Evolutionary conservation across 2,888 invertebrate genomes (phyloP), one percentile per base, ranked within the genome.

Genomic region (Meliscaeva auricollis): DNA sequence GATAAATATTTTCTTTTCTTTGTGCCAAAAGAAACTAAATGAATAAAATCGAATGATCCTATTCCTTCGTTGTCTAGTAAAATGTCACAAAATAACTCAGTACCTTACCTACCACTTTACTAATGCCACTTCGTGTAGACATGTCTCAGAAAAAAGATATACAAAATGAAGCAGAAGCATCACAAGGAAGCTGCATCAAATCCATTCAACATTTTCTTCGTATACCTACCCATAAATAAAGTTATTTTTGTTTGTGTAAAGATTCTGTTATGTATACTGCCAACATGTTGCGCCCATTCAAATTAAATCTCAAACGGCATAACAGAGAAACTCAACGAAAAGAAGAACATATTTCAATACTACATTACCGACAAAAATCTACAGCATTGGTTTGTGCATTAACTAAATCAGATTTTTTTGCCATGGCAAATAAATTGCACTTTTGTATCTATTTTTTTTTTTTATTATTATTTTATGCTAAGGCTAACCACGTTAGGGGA

Each of bases 281-380:
- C 58, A 58, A 58, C 58, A 58, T 58, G 38, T 38, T 58, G 6
- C 38, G 11, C 11, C 5, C 20, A 58, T 58, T 58, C 35, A 58
- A 56, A 66, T 35, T 41, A 30, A 38, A 17, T 64, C 5, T 20
- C 38, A 62, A 41, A 20, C 50, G 64, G 35, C 20, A 17, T 5
- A 58, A 26, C 3, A 58, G 15, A 79, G 6, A 66, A 66, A 83
- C 79, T 73, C 11, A 79, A 83, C 78, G 74, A 83, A 83, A 74
- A 62, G 13, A 6, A 54, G 2, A 17, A 32, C 32, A 26, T 50
- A 62, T 17, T 4, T 7, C 2, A 0, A n/a, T 5, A 22, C 44
- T 44, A 5, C 32, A 1, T 66, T 66, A 35, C 32, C 64, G 44
- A 62, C 58, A 38, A 5, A 13, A 22, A n/a, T 20, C 15, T 32